These are phyloP conservation scores for Meles meles DNA, from an alignment of 2,113 vertebrate genomes.

Conservation along the genomic window DNA sequence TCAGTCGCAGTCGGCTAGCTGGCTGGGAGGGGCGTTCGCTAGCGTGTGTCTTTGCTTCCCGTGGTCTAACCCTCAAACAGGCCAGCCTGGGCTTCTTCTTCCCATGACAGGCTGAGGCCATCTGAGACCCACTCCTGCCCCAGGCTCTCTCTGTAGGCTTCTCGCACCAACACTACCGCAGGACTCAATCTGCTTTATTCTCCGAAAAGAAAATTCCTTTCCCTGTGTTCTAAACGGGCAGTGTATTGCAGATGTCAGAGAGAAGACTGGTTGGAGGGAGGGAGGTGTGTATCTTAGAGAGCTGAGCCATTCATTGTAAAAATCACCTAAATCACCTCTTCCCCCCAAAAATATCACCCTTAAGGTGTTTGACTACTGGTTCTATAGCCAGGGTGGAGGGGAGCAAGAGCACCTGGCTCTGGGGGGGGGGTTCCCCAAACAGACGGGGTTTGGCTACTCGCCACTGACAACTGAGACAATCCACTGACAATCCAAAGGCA, in stretches of 20 bases:
- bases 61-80: neutral
- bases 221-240: neutral
- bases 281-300: neutral
- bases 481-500: neutral
- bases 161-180: neutral
- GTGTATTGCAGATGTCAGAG: neutral
- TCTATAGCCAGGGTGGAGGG: neutral
- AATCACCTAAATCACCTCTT: neutral
- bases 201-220: neutral
- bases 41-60: neutral
- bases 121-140: neutral
- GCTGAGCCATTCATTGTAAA: neutral
- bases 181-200: neutral
- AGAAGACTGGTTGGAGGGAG: neutral
- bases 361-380: neutral
- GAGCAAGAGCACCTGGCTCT: neutral
- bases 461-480: neutral
- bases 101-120: neutral
- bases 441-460: neutral
- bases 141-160: neutral
- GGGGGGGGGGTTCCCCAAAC: neutral
- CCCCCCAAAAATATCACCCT: neutral
- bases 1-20: neutral
- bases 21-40: neutral
- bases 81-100: neutral